Evolutionary conservation across 2,797 vertebrate genomes (phyloP), one percentile per base, ranked within the genome.

Genomic region (Muscicapa comitata): DNA sequence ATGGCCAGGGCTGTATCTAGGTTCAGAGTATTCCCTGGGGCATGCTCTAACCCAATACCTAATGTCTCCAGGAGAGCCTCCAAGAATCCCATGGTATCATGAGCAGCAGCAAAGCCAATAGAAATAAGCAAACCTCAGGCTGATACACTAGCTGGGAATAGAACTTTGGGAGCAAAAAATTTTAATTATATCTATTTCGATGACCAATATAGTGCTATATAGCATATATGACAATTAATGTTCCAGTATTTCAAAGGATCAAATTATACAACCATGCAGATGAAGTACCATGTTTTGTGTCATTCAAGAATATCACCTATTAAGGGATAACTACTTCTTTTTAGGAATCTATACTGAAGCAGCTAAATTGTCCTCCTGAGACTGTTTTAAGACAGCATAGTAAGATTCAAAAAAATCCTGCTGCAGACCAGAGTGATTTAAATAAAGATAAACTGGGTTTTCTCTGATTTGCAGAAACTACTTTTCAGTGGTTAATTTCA

Each of bases 401-500:
- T 7, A 43, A 75, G 11, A 37, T 20, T 5, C 38, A 72, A 68
- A 57, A 57, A 73, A 84, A 71, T 13, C 23, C 13, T 81, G 10
- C 18, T 38, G 29, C 11, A 55, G 17, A 57, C 1, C 6, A 50
- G 33, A 35, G 37, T 31, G 9, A 51, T 43, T 25, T 38, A 37
- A 63, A 9, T 8, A 68, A 89, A 74, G 15, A 58, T 43, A 67
- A 83, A 31, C 6, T 15, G 13, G 13, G 10, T 24, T 42, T 62
- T 61, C 43, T 57, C 50, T 80, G 37, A 17, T 59, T 65, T 82
- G 31, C 31, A 43, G 38, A 42, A 87, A 18, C 11, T 66, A 66
- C 42, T 93, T 93, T 72, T 53, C 10, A 95, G 83, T 59, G 19
- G 65, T 61, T 92, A 95, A 80, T 88, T 94, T 88, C 42, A n/a